A percentile compares a stretch with the other conserved stretches of the same genome.
phyloP scores from a whole-genome alignment of 1,140 invertebrate genomes.

The Colletes latitarsis region DNA sequence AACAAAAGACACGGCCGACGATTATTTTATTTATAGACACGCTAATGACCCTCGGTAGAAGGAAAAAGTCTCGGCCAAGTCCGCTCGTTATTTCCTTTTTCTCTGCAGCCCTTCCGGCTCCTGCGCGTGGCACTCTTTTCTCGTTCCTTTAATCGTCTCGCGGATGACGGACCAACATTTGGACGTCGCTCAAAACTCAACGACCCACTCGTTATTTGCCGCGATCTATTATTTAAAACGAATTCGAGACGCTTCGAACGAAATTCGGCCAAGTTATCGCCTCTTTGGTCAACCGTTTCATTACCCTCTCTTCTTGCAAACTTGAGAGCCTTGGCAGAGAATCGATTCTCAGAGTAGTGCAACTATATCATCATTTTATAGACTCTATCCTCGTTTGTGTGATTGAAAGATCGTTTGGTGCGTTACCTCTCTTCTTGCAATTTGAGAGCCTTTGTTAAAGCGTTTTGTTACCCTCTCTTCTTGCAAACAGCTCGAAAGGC shows the following conservation, averaged over 20 bases:
- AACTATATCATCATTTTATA: too few relatives aligned
- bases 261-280: too few relatives aligned
- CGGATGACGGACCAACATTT: constrained; percentile 27
- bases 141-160: constrained; percentile 11
- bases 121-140: constrained; percentile 26
- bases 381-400: too few relatives aligned
- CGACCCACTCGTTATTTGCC: constrained; percentile 12
- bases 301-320: too few relatives aligned
- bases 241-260: not conserved
- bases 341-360: too few relatives aligned
- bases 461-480: too few relatives aligned
- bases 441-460: too few relatives aligned
- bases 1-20: constrained; percentile 38
- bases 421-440: too few relatives aligned
- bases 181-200: constrained; percentile 17
- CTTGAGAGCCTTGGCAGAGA: too few relatives aligned
- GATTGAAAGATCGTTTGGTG: too few relatives aligned
- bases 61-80: constrained; percentile 20
- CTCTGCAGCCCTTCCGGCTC: constrained; percentile 14
- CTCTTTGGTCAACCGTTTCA: too few relatives aligned
- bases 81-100: constrained; percentile 51
- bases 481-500: too few relatives aligned
- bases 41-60: constrained; percentile 41
- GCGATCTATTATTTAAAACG: constrained; percentile 27
- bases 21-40: constrained; percentile 55